Base-by-base conservation (phyloP, 2,888 invertebrate species). In the Patella depressa region DNA sequence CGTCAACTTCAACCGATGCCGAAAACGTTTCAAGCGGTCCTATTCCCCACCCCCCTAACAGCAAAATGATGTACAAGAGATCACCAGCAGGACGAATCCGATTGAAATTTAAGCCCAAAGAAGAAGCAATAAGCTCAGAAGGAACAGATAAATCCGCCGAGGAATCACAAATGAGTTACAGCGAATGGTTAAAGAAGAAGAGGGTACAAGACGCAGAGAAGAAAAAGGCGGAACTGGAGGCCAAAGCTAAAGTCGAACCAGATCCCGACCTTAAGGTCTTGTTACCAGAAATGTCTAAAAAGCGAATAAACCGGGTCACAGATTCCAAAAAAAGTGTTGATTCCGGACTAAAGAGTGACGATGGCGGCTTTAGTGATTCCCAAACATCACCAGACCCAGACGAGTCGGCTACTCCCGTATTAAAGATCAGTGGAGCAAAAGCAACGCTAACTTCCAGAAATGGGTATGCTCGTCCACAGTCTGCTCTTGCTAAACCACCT, bases 31-130 rank as follows among this genome's bases (percentile, higher is more conserved):
- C 53, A 2, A 71, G 19, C 17, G 53, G 53, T 53, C 74, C 59
- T 17, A 71, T 73, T 0, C 80, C 79, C 1, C 78, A 76, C n/a
- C 78, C 81, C 5, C 77, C 86, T 45, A 83, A 84, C 24, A 85
- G 87, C 5, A 88, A 87, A 69, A 87, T 88, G 79, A 88, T 89
- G 9, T 89, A 89, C 76, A 87, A 85, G 77, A 76, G 89, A 24
- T 88, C 89, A 9, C 86, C 88, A 15, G 85, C 87, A 45, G 89
- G 89, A 11, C 83, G 83, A 71, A 85, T 87, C 72, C 83, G 85
- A 69, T 81, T 89, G 12, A 65, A 84, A 77, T 53, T 79, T 77
- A 81, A 82, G 83, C 59, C 85, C 79, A 59, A 77, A 78, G 83
- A 78, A 79, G 76, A 77, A 72, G 75, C 71, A 24, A 75, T 57